phyloP scores from a whole-genome alignment of 2,888 invertebrate genomes.

The Hydrotaea diabolus region DNA sequence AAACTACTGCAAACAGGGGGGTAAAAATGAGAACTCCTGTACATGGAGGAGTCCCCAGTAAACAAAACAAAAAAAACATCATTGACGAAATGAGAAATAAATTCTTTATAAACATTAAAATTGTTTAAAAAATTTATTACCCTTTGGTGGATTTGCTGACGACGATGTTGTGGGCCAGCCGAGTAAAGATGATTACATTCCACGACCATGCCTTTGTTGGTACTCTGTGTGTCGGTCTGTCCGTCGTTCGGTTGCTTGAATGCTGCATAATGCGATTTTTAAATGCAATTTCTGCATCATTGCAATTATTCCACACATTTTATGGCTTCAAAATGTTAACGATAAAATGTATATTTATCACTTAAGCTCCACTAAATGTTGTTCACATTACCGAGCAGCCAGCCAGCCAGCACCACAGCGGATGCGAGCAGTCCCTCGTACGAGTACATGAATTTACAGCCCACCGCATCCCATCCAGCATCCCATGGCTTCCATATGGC shows the following conservation, averaged over 20 bases:
- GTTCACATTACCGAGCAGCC: slow-evolving; percentile 16
- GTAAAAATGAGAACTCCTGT: neutral
- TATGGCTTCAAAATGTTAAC: slow-evolving; percentile 48
- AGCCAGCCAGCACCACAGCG: neutral
- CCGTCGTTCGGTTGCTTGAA: neutral
- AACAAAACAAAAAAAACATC: neutral
- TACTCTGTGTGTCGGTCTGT: neutral
- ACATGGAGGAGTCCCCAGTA: too few species aligned
- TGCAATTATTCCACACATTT: slow-evolving; percentile 66
- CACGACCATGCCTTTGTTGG: neutral
- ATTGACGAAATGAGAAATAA: slow-evolving; percentile 20
- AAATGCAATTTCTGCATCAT: slow-evolving; percentile 64
- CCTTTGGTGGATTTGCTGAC: slow-evolving; percentile 15
- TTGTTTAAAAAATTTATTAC: slow-evolving; percentile 64
- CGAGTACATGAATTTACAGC: too few species aligned
- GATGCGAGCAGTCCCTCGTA: neutral
- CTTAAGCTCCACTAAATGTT: slow-evolving; percentile 54
- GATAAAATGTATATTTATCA: slow-evolving; percentile 60
- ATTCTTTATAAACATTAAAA: slow-evolving; percentile 51
- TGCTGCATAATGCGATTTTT: slow-evolving; percentile 46
- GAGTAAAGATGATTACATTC: neutral
- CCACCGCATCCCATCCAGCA: neutral
- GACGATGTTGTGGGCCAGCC: neutral
- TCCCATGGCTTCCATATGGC: neutral
- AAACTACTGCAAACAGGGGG: neutral